These are phyloP conservation scores for Meloidogyne exigua DNA, from an alignment of 1,140 invertebrate genomes.

Conservation along the genomic window DNA sequence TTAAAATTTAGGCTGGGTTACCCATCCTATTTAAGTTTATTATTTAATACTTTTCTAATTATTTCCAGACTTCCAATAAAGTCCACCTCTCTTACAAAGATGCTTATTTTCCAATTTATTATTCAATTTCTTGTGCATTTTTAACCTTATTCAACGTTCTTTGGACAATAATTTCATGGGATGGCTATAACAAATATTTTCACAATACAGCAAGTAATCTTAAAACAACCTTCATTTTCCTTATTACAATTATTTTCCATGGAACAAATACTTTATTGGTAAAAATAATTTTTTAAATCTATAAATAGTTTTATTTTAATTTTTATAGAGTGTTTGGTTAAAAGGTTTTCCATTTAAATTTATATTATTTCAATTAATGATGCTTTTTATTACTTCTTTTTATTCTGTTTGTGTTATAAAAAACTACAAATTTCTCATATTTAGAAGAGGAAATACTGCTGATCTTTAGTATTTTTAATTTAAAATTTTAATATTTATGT, in stretches of 20 bases:
- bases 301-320: not conserved
- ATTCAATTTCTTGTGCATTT: slow-evolving; percentile 41
- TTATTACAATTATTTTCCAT: slow-evolving; percentile 1
- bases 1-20: too few relatives aligned
- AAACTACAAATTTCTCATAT: not conserved
- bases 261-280: slow-evolving; percentile 17
- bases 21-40: too few relatives aligned
- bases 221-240: not conserved
- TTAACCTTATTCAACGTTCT: slow-evolving; percentile 39
- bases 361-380: not conserved
- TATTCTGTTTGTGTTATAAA: not conserved
- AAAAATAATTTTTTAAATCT: not conserved
- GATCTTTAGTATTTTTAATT: not conserved
- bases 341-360: not conserved
- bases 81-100: slow-evolving; percentile 15
- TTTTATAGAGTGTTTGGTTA: slow-evolving; percentile 12
- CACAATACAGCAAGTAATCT: slow-evolving; percentile 16
- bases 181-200: slow-evolving; percentile 44
- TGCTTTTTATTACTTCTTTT: slow-evolving; percentile 3
- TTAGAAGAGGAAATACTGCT: not conserved
- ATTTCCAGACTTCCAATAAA: not conserved
- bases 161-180: slow-evolving; percentile 50
- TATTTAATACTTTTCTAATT: not conserved
- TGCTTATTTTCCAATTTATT: slow-evolving; percentile 42
- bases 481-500: not conserved